Evolutionary conservation across 2,888 invertebrate species (phyloP).

Genomic region (Drosophila buzzatii): DNA sequence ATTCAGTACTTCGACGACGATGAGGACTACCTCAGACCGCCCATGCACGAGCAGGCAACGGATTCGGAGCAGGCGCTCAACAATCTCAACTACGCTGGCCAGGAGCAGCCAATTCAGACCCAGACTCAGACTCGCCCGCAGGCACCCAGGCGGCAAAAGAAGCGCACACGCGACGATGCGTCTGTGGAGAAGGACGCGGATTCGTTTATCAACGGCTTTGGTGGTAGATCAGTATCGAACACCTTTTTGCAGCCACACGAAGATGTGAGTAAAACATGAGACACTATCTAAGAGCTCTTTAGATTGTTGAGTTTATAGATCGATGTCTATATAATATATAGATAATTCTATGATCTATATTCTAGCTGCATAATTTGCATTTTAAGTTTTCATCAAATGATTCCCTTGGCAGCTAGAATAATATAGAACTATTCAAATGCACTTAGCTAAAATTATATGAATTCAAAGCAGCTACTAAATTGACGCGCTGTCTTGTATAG

Average conservation of each 20-base stretch:
- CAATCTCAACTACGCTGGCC: slow-evolving; percentile 60
- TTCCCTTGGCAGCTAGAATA: background rate
- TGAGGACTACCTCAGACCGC: slow-evolving; percentile 83
- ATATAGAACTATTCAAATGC: background rate
- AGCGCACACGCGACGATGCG: slow-evolving; percentile 75
- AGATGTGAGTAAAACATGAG: slow-evolving; percentile 76
- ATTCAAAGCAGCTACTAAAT: background rate
- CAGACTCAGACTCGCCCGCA: slow-evolving; percentile 77
- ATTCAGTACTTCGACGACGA: slow-evolving; percentile 84
- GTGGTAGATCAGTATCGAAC: slow-evolving; percentile 85
- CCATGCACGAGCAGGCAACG: slow-evolving; percentile 63
- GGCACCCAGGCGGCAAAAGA: slow-evolving; percentile 84
- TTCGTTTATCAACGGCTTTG: slow-evolving; percentile 84
- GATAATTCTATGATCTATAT: background rate
- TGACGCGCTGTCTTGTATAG: background rate
- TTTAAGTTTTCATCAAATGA: background rate
- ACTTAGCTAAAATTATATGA: background rate
- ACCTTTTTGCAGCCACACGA: slow-evolving; percentile 84
- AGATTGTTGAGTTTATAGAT: background rate
- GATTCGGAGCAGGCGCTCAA: slow-evolving; percentile 65
- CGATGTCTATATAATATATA: too few relatives aligned
- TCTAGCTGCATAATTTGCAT: background rate
- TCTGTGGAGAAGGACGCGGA: slow-evolving; percentile 84
- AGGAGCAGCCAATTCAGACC: slow-evolving; percentile 26
- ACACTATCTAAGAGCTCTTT: background rate